phyloP scores from a whole-genome alignment of 2,797 vertebrate species.

The Eutrigla gurnardus region DNA sequence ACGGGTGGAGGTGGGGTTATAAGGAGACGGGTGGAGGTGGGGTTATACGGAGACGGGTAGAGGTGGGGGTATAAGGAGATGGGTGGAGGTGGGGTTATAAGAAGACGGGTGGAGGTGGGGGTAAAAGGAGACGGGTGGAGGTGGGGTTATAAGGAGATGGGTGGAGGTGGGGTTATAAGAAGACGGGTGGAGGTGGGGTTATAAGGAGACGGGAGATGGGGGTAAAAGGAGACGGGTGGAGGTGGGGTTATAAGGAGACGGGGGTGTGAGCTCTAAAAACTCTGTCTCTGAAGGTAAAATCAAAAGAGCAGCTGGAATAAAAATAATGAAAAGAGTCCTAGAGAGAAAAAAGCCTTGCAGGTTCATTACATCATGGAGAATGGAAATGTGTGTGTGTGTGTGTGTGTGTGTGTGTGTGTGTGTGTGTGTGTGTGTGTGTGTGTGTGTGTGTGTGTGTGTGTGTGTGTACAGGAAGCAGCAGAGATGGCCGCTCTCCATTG shows the following conservation, averaged over 20 bases:
- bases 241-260: slow-evolving; percentile 21
- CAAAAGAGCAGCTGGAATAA: slow-evolving; percentile 53
- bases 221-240: no score
- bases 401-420: slow-evolving; percentile 7
- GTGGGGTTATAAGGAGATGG: no score
- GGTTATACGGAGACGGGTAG: no score
- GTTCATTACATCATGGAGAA: slow-evolving; percentile 77
- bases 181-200: no score
- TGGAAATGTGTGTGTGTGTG: slow-evolving; percentile 24
- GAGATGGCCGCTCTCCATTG: slow-evolving; percentile 68
- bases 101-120: no score
- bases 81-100: no score
- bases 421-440: slow-evolving; percentile 9
- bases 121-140: no score
- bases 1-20: no score
- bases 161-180: no score
- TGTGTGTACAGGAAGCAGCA: slow-evolving; percentile 14
- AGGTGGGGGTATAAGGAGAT: no score
- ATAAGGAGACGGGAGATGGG: no score
- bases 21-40: no score
- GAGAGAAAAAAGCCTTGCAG: slow-evolving; percentile 63
- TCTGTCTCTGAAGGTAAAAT: slow-evolving; percentile 53
- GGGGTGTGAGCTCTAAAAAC: slow-evolving; percentile 41
- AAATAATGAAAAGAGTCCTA: slow-evolving; percentile 22
- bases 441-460: slow-evolving; percentile 5